Evolutionary conservation across 1,140 invertebrate genomes (phyloP).

Genomic region (Lanistes nyassanus): DNA sequence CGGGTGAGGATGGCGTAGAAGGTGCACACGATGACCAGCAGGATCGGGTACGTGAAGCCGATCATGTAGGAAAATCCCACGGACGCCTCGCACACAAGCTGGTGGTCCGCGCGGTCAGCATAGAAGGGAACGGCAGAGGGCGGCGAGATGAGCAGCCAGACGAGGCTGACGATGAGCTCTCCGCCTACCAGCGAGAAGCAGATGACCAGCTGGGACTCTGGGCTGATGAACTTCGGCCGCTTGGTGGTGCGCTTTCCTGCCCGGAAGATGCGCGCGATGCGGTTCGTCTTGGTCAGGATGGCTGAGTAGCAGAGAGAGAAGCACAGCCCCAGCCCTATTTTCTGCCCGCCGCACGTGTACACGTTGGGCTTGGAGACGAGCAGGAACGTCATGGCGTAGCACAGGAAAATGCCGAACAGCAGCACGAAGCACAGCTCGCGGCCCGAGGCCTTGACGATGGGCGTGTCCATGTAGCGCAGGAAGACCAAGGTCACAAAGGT

Average conservation of each 20-base stretch:
- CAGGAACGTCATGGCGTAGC: slow-evolving; percentile 64
- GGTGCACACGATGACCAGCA: slow-evolving; percentile 78
- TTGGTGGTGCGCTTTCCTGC: slow-evolving; percentile 84
- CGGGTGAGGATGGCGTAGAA: slow-evolving; percentile 81
- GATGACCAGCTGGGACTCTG: slow-evolving; percentile 91
- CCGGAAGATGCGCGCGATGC: slow-evolving; percentile 80
- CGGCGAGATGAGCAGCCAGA: slow-evolving; percentile 75
- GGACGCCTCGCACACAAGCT: slow-evolving; percentile 73
- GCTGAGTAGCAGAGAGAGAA: slow-evolving; percentile 80
- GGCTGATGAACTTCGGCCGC: slow-evolving; percentile 91
- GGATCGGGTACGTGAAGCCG: slow-evolving; percentile 80
- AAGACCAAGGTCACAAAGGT: slow-evolving; percentile 48
- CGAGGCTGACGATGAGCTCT: slow-evolving; percentile 57
- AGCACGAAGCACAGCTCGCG: slow-evolving; percentile 66
- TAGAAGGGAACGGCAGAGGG: slow-evolving; percentile 73
- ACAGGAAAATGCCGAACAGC: slow-evolving; percentile 64
- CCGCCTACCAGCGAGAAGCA: slow-evolving; percentile 78
- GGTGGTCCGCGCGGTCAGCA: slow-evolving; percentile 64
- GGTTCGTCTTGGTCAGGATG: slow-evolving; percentile 82
- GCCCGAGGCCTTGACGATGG: slow-evolving; percentile 66
- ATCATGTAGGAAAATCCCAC: slow-evolving; percentile 78
- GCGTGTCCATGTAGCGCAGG: slow-evolving; percentile 58
- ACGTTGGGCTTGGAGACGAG: slow-evolving; percentile 69
- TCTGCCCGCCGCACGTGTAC: slow-evolving; percentile 73
- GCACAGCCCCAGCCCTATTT: slow-evolving; percentile 78